Evolutionary conservation across 2,797 vertebrate genomes (phyloP), one percentile per base, ranked within the genome.

Genomic region (Falco naumanni): DNA sequence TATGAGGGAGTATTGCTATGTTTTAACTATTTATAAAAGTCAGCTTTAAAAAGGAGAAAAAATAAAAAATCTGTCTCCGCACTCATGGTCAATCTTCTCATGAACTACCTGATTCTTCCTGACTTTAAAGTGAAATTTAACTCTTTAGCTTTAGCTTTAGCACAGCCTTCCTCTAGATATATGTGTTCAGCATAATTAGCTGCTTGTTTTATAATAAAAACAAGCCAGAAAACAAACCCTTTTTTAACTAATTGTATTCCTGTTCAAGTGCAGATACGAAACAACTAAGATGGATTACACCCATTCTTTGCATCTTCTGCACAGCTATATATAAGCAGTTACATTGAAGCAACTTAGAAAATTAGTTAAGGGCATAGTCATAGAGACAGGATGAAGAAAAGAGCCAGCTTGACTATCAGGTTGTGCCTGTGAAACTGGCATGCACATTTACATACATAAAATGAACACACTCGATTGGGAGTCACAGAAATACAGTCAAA

Each of bases 401-500:
- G 91, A 92, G 56, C 34, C 47, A 69, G 82, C 72, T 76, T 76
- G 64, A 14, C 65, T 72, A 9, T 91, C 41, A 76, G 69, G 89
- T 87, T 92, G 82, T 89, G 90, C 69, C 83, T 60, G 61, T 5
- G 1, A 59, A 65, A 57, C 80, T 93, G 94, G 72, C 65, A 28
- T 37, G 61, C 87, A 34, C 63, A 51, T 84, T 94, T 84, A 66
- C 59, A 68, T 75, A 71, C 21, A 1, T 72, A 57, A 97, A 96
- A 94, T 79, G 90, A 95, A 60, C 76, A 89, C 72, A 59, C 50
- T 82, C 8, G 0, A 33, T 47, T 47, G 37, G 82, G 79, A 95
- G 76, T 85, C 69, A 89, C 76, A 81, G 90, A 65, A 92, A 66
- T 84, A 57, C 50, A 51, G 89, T 96, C 95, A 95, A 93, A 74